phyloP scores from a whole-genome alignment of 2,888 invertebrate genomes.

The Tipula confusa region DNA sequence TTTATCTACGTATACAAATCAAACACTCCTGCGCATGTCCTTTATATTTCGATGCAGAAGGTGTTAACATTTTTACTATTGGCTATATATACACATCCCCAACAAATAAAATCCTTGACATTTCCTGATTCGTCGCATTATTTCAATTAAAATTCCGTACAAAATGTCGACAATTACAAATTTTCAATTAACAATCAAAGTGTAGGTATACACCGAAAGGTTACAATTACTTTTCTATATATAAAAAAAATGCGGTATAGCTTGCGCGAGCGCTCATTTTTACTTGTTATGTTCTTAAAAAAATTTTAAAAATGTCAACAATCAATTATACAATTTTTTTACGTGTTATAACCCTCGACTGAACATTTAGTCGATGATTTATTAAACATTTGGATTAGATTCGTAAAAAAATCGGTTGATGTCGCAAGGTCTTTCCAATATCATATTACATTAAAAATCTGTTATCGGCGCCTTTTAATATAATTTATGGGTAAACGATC shows the following conservation, averaged over 20 bases:
- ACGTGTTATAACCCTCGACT: background rate
- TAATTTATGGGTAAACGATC: background rate
- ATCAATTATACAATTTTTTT: background rate
- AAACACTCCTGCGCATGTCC: background rate
- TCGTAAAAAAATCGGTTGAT: background rate
- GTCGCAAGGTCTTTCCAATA: background rate
- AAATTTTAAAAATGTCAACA: no score
- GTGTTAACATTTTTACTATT: background rate
- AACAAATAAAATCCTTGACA: background rate
- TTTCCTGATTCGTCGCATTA: background rate
- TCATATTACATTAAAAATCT: background rate
- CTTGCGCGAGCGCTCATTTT: background rate
- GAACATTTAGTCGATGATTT: background rate
- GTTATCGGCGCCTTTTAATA: background rate
- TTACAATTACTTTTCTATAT: background rate
- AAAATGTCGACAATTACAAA: background rate
- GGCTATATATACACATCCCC: background rate
- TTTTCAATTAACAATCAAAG: no score
- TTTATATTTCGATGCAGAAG: background rate
- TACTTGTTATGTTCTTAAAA: background rate
- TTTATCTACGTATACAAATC: background rate
- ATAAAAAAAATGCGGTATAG: no score
- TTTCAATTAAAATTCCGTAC: background rate
- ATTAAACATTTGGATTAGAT: background rate
- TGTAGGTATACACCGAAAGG: no score